phyloP scores from a whole-genome alignment of 1,140 invertebrate genomes.

The Bombus breviceps region DNA sequence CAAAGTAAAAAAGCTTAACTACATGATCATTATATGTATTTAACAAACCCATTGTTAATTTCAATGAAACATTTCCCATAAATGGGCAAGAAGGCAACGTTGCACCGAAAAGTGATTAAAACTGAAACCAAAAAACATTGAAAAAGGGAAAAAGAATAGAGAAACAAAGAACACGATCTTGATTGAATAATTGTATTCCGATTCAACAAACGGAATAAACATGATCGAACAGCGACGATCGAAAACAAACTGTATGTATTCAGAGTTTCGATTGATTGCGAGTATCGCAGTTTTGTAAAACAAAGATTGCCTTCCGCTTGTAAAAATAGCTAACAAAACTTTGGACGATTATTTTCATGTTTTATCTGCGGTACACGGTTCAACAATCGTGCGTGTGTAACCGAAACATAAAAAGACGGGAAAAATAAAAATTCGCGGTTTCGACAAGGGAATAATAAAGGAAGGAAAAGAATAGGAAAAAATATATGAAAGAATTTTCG shows the following conservation, averaged over 20 bases:
- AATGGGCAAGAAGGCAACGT: not conserved
- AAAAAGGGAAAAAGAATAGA: not conserved
- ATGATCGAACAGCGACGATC: not conserved
- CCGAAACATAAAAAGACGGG: not conserved
- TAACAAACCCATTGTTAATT: not conserved
- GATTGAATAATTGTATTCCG: too few relatives aligned
- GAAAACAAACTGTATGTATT: not conserved
- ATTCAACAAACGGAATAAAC: not conserved
- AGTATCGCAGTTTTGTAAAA: not conserved
- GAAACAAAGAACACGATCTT: not conserved
- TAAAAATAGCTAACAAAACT: not conserved
- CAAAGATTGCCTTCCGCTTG: conserved; percentile 1
- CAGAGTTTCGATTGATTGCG: too few relatives aligned
- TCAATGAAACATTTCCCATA: not conserved
- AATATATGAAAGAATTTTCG: too few relatives aligned
- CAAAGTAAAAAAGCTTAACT: not conserved
- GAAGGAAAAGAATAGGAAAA: too few relatives aligned
- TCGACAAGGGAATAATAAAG: too few relatives aligned
- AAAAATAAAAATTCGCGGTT: not conserved
- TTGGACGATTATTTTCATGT: not conserved
- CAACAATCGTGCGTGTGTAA: not conserved
- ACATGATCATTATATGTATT: not conserved
- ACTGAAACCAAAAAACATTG: not conserved
- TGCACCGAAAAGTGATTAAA: too few relatives aligned
- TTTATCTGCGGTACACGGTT: not conserved